These are phyloP conservation scores for Conus ventricosus DNA, from an alignment of 1,140 invertebrate genomes.

Conservation along the genomic window DNA sequence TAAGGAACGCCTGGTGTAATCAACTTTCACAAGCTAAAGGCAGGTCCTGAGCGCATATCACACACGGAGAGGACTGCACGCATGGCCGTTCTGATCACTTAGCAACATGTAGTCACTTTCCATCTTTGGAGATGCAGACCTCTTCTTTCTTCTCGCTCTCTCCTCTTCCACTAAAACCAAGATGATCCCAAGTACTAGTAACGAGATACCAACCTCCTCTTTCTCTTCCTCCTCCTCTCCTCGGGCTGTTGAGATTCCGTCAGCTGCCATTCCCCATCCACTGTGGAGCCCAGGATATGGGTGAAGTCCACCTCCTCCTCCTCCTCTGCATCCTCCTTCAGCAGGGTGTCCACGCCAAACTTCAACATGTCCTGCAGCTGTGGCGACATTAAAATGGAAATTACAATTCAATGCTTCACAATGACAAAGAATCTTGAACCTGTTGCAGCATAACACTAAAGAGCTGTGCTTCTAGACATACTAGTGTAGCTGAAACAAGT, in stretches of 20 bases:
- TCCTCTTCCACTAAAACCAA: slow-evolving; percentile 1
- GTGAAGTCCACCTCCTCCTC: slow-evolving; percentile 60
- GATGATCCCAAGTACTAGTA: too few relatives aligned
- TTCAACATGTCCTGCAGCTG: slow-evolving; percentile 73
- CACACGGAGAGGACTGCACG: too few relatives aligned
- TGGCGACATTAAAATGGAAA: not conserved
- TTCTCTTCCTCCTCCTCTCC: slow-evolving; percentile 30
- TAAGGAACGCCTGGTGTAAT: too few relatives aligned
- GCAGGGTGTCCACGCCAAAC: slow-evolving; percentile 71
- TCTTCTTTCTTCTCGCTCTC: slow-evolving; percentile 2
- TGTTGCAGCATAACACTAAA: too few relatives aligned
- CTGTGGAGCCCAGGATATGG: slow-evolving; percentile 58
- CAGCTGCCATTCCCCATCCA: slow-evolving; percentile 60
- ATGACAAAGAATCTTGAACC: too few relatives aligned
- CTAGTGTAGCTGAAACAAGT: too few relatives aligned
- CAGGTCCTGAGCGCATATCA: too few relatives aligned
- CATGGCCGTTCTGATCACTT: too few relatives aligned
- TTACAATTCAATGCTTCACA: too few relatives aligned
- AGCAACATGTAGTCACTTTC: too few relatives aligned
- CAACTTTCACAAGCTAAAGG: too few relatives aligned
- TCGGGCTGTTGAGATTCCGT: slow-evolving; percentile 43
- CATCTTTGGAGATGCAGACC: not conserved
- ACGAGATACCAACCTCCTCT: not conserved
- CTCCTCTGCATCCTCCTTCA: slow-evolving; percentile 58
- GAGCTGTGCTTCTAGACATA: too few relatives aligned